These are phyloP conservation scores for Drosophila sulfurigaster DNA, from an alignment of 1,140 invertebrate species.

Conservation along the genomic window DNA sequence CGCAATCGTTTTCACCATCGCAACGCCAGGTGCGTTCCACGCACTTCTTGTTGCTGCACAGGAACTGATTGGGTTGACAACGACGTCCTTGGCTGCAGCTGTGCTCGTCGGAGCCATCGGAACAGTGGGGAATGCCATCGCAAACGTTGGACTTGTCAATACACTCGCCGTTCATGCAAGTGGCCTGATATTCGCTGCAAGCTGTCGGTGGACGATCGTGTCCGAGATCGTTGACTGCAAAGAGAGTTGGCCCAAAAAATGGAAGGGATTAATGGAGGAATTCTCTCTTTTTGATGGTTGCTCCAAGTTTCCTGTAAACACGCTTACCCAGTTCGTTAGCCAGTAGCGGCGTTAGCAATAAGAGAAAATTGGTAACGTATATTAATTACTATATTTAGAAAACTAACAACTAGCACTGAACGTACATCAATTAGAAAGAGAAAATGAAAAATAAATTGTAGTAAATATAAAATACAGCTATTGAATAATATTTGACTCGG, in stretches of 20 bases:
- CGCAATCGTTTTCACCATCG: constrained; percentile 95
- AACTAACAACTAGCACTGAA: too few species aligned
- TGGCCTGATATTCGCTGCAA: constrained; percentile 93
- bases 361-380: too few species aligned
- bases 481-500: too few species aligned
- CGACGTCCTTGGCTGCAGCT: constrained; percentile 91
- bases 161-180: constrained; percentile 96
- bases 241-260: background rate
- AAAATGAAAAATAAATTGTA: too few species aligned
- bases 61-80: constrained; percentile 97
- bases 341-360: constrained; percentile 4
- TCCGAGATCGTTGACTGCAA: constrained; percentile 82
- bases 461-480: too few species aligned
- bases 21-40: constrained; percentile 97
- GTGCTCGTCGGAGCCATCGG: constrained; percentile 95
- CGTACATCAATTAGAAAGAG: too few species aligned
- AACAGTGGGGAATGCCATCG: constrained; percentile 92
- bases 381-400: too few species aligned
- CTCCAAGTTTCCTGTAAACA: background rate
- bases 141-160: constrained; percentile 93
- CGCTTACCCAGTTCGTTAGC: constrained; percentile 2
- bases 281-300: too few species aligned
- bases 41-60: constrained; percentile 94
- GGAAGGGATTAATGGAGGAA: too few species aligned
- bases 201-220: constrained; percentile 85